Evolutionary conservation across 92 coral and sea anemone genomes (phyloP).

Genomic region (Parazoanthus darwini): DNA sequence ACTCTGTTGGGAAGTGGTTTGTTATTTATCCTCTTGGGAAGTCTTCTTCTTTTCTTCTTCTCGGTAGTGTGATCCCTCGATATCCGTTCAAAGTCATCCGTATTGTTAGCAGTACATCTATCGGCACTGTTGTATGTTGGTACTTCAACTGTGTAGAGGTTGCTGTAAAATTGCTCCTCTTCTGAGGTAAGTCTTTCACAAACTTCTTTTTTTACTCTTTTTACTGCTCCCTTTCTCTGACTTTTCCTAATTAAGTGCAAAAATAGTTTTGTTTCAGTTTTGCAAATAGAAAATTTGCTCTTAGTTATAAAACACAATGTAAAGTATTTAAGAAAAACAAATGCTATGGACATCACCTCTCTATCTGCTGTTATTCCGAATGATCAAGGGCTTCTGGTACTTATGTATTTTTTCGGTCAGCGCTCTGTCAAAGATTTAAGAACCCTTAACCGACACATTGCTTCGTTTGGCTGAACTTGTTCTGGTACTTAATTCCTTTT

Average conservation of each 20-base stretch:
- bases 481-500: too few species aligned
- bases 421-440: too few species aligned
- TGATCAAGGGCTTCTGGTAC: too few species aligned
- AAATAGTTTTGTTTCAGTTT: background rate
- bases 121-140: background rate
- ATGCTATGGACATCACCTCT: too few species aligned
- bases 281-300: too few species aligned
- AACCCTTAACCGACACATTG: too few species aligned
- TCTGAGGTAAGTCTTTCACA: conserved; percentile 13
- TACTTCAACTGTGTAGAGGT: conserved; percentile 23
- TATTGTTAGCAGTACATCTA: background rate
- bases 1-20: conserved; percentile 24
- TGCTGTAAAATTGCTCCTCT: conserved; percentile 17
- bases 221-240: conserved; percentile 25
- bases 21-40: background rate
- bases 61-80: background rate
- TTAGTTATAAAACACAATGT: too few species aligned
- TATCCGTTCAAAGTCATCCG: background rate
- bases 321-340: too few species aligned
- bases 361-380: too few species aligned
- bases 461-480: too few species aligned
- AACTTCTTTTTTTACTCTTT: conserved; percentile 3
- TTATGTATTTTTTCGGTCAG: too few species aligned
- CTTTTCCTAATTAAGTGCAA: background rate
- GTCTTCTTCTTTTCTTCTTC: background rate